Evolutionary conservation across 2,888 invertebrate species (phyloP), one percentile per base, ranked within the genome.

Genomic region (Bombylius discolor): DNA sequence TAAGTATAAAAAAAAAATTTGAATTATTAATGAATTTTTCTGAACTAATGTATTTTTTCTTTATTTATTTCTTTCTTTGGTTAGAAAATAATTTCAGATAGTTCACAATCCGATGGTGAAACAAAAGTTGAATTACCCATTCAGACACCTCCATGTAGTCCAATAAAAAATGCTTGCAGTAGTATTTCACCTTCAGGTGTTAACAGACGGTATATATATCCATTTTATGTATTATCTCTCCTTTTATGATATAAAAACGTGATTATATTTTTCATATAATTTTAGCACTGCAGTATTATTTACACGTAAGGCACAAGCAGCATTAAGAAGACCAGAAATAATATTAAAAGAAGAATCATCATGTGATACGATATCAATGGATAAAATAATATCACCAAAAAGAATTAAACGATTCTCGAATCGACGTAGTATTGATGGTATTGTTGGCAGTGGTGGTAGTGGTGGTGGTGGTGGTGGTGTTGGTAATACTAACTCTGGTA

Each of bases 281-380:
- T 63, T 1, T 52, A 73, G 88, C 65, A 88, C 85, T 32, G 85
- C 88, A n/a, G 87, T 89, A 34, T 72, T 89, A 39, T 84, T 89
- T 64, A 85, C 86, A 11, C 78, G 85, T 51, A 88, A 88, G 71
- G 83, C 83, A 3, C 81, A 81, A 66, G 81, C 81, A 3, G 75
- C 76, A 59, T 65, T 75, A 47, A 74, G 78, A 65, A 67, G 70
- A 56, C 74, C 74, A 6, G 70, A 63, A 57, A 39, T 61, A 45
- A 45, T 53, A 4, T 55, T 56, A n/a, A 62, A 62, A 39, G 62
- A 58, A 45, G 65, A 65, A 54, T 62, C 63, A 7, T 63, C 62
- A 44, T 56, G 59, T 50, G 60, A 64, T 5, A 64, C 62, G 36
- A 57, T 64, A 5, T 64, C 65, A 42, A 56, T 63, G 23, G 62